Evolutionary conservation across 1,140 invertebrate species (phyloP).

Genomic region (Diachasmimorpha longicaudata): DNA sequence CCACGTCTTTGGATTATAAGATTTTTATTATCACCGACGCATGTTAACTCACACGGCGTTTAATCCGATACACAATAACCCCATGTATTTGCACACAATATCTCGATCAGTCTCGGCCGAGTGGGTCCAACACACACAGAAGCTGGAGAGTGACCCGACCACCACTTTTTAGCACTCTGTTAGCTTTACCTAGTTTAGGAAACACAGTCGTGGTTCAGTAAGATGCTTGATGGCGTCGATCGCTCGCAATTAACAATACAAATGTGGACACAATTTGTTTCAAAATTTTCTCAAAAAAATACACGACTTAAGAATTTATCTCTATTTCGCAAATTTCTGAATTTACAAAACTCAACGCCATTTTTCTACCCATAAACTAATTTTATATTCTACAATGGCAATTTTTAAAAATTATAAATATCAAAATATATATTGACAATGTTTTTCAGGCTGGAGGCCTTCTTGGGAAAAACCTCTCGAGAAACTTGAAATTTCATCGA

Average conservation of each 20-base stretch:
- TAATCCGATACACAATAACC: slow-evolving; percentile 14
- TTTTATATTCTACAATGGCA: too few relatives aligned
- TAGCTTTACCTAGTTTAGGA: slow-evolving; percentile 64
- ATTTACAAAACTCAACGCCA: too few relatives aligned
- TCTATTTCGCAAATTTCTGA: neutral
- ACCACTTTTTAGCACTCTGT: slow-evolving; percentile 49
- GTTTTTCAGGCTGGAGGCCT: too few relatives aligned
- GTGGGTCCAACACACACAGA: neutral
- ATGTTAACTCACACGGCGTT: slow-evolving; percentile 16
- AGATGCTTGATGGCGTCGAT: slow-evolving; percentile 39
- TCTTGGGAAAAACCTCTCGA: too few relatives aligned
- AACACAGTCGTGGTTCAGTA: slow-evolving; percentile 63
- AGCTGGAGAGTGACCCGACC: slow-evolving; percentile 18
- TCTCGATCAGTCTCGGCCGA: slow-evolving; percentile 20
- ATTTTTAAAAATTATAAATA: too few relatives aligned
- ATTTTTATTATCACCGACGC: slow-evolving; percentile 26
- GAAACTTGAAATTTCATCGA: neutral
- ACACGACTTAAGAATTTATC: neutral
- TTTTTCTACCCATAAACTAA: too few relatives aligned
- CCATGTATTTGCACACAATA: slow-evolving; percentile 16
- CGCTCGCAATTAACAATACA: slow-evolving; percentile 46
- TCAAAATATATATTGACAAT: too few relatives aligned
- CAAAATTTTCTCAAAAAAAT: neutral
- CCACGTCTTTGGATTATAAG: slow-evolving; percentile 36
- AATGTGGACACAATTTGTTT: slow-evolving; percentile 42